These are phyloP conservation scores for Dascyllus trimaculatus DNA, from an alignment of 2,113 vertebrate species.

Conservation along the genomic window DNA sequence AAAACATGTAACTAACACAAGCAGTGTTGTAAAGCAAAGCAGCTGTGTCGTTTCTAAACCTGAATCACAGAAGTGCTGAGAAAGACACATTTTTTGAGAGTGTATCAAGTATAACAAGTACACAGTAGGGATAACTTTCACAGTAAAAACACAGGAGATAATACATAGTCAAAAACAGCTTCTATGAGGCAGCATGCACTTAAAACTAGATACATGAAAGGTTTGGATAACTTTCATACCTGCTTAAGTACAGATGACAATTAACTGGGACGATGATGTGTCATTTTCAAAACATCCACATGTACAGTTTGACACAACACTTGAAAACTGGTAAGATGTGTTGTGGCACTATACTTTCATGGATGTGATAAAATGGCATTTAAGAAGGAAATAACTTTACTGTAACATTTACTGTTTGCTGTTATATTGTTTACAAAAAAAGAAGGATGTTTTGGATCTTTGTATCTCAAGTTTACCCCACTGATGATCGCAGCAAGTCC, in stretches of 20 bases:
- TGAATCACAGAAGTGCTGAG: slow-evolving; percentile 33
- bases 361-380: slow-evolving; percentile 45
- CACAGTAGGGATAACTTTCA: slow-evolving; percentile 33
- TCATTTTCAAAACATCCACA: slow-evolving; percentile 49
- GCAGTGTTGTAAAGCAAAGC: slow-evolving; percentile 14
- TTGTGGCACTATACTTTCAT: slow-evolving; percentile 1
- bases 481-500: slow-evolving; percentile 7
- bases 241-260: slow-evolving; percentile 5
- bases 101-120: slow-evolving; percentile 46
- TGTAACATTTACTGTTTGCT: background rate
- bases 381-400: slow-evolving; percentile 1
- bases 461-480: slow-evolving; percentile 16
- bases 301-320: slow-evolving; percentile 15
- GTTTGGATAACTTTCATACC: slow-evolving; percentile 4
- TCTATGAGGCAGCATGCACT: slow-evolving; percentile 51
- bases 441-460: background rate
- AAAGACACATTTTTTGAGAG: slow-evolving; percentile 30
- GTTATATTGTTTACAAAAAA: background rate
- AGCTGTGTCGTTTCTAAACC: slow-evolving; percentile 23
- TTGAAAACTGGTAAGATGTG: slow-evolving; percentile 11
- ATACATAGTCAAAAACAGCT: slow-evolving; percentile 18
- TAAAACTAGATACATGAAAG: slow-evolving; percentile 19
- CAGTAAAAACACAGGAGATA: slow-evolving; percentile 33
- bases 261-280: slow-evolving; percentile 28
- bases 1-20: background rate